Base-by-base conservation (phyloP, 1,140 invertebrate genomes). In the Eumeta japonica region DNA sequence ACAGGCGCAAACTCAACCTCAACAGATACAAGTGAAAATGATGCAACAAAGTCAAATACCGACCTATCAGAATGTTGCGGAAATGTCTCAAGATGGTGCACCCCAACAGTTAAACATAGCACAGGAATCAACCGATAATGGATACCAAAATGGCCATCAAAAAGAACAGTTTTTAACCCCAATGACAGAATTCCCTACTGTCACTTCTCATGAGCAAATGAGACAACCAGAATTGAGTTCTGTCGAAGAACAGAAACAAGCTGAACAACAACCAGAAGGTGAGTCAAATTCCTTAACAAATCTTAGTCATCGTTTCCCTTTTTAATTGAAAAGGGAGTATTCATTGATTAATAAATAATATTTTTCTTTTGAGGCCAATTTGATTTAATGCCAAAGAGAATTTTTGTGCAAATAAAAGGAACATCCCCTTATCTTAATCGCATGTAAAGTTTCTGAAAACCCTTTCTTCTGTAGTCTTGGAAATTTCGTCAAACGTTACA, bases 151-250 rank as follows among this genome's bases (percentile, higher is more conserved):
- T 29, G 54, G 54, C 9, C 37, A 37, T 3, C 52, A 53, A 16
- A 68, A 66, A 24, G 68, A 73, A 28, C 68, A 71, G 40, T 74
- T 71, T 41, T 48, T 59, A 1, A 74, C 68, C 2, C 68, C 68
- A 3, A 45, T 73, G 52, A 63, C 55, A 13, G 68, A 73, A 37
- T 55, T 68, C 18, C 62, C 68, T 0, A 51, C 54, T 0, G 57
- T 47, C 1, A 52, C 52, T 10, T 55, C 52, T 10, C 58, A 64
- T 20, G 59, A 62, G 15, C 48, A 52, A 3, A 59, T 58, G 7
- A 50, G 53, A 38, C 59, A 58, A n/a, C 58, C 60, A 0, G 58
- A 71, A n/a, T 42, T 67, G 10, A 60, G 55, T 24, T 62, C 61
- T 0, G 61, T 63, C 2, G 62, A 61, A 16, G 62, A 70, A 44